These are phyloP conservation scores for Hemaris fuciformis DNA, from an alignment of 2,888 invertebrate species.

Conservation along the genomic window DNA sequence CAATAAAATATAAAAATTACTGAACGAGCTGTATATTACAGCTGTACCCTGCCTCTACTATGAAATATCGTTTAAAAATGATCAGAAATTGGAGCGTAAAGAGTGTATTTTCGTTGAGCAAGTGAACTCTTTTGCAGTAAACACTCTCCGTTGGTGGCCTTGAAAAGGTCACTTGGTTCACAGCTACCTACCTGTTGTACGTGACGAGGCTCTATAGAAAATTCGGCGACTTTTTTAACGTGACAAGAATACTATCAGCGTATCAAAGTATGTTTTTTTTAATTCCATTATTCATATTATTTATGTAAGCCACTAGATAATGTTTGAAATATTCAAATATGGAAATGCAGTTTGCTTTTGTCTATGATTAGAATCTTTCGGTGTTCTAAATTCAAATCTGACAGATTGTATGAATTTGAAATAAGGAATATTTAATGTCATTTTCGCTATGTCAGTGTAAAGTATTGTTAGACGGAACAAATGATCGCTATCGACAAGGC, in stretches of 20 bases:
- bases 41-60: too few species aligned
- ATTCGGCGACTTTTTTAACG: neutral
- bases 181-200: constrained; percentile 9
- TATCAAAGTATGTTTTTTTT: neutral
- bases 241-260: neutral
- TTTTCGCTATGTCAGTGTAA: neutral
- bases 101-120: neutral
- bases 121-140: constrained; percentile 8
- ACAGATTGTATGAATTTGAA: neutral
- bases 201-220: neutral
- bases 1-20: neutral
- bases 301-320: neutral
- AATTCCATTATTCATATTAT: neutral
- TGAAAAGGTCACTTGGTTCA: neutral
- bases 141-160: constrained; percentile 6
- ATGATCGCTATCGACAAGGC: neutral
- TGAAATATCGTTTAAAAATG: neutral
- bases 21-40: too few species aligned
- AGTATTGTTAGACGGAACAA: neutral
- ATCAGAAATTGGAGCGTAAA: neutral
- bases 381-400: neutral
- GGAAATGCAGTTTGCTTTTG: neutral
- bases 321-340: neutral
- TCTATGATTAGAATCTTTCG: neutral
- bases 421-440: neutral